A percentile compares a stretch with the other conserved stretches of the same genome.
phyloP scores from a whole-genome alignment of 1,140 invertebrate genomes.

The Sitodiplosis mosellana region DNA sequence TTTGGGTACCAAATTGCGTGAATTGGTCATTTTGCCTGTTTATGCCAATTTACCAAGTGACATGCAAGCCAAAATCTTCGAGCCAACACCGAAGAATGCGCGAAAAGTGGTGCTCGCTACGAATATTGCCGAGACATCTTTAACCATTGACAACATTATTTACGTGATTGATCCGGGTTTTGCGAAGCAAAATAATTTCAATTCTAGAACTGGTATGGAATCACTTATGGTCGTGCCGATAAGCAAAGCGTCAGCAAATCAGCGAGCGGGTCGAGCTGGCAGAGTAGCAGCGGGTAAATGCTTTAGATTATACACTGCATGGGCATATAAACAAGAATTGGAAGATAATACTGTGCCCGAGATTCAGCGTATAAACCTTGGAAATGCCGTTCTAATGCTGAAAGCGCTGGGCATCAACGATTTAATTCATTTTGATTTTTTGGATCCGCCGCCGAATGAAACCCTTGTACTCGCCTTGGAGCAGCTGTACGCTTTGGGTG shows the following conservation, averaged over 20 bases:
- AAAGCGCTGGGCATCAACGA: conserved; percentile 97
- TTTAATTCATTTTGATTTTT: conserved; percentile 94
- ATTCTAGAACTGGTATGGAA: conserved; percentile 95
- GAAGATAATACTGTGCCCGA: conserved; percentile 97
- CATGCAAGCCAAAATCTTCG: conserved; percentile 97
- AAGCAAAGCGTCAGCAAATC: conserved; percentile 92
- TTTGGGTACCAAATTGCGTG: conserved; percentile 82
- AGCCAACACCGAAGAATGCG: conserved; percentile 84
- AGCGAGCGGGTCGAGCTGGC: conserved; percentile 80
- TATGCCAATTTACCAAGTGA: conserved; percentile 98
- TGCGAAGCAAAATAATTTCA: conserved; percentile 98
- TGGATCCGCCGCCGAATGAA: conserved; percentile 96
- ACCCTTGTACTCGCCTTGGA: conserved; percentile 89
- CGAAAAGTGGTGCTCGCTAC: conserved; percentile 94
- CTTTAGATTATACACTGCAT: conserved; percentile 90
- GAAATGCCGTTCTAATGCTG: conserved; percentile 90
- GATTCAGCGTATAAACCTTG: conserved; percentile 94
- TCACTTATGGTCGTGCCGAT: conserved; percentile 95
- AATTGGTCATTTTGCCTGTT: conserved; percentile 87
- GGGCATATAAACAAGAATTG: conserved; percentile 94
- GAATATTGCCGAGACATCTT: conserved; percentile 97
- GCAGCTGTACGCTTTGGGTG: conserved; percentile 95
- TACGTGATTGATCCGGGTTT: conserved; percentile 99
- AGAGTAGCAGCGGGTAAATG: conserved; percentile 92
- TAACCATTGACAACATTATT: conserved; percentile 98